phyloP scores from a whole-genome alignment of 2,113 vertebrate genomes.

The Gnathonemus longibarbis region DNA sequence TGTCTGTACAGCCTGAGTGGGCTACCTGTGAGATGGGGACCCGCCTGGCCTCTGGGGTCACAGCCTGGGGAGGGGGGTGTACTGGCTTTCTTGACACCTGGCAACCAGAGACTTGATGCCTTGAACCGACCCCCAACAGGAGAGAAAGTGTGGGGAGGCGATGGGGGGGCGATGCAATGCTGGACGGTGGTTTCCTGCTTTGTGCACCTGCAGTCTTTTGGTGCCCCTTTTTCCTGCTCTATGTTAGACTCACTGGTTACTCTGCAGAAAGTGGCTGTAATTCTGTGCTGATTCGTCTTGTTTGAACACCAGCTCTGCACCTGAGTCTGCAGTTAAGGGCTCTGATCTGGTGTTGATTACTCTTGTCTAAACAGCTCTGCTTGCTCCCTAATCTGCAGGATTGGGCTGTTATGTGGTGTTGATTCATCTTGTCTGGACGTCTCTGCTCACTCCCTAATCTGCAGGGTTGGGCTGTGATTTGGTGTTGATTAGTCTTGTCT shows the following conservation, averaged over 20 bases:
- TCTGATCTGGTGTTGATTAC: not conserved
- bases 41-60: not conserved
- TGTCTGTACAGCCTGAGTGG: not conserved
- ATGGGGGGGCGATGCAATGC: not conserved
- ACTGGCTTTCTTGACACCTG: not conserved
- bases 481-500: not conserved
- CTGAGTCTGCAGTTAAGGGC: not conserved
- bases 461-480: not conserved
- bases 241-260: not conserved
- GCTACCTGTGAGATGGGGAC: not conserved
- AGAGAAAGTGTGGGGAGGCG: not conserved
- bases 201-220: not conserved
- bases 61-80: not conserved
- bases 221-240: not conserved
- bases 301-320: not conserved
- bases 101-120: not conserved
- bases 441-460: not conserved
- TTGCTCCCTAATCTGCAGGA: not conserved
- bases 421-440: not conserved
- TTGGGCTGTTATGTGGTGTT: not conserved
- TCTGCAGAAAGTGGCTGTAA: not conserved
- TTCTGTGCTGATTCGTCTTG: not conserved
- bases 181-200: not conserved
- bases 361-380: not conserved
- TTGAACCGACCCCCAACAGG: not conserved